Percentiles rank a stretch among this genome's conserved stretches.
phyloP scores from a whole-genome alignment of 2,888 invertebrate species.

The Drosophila robusta region DNA sequence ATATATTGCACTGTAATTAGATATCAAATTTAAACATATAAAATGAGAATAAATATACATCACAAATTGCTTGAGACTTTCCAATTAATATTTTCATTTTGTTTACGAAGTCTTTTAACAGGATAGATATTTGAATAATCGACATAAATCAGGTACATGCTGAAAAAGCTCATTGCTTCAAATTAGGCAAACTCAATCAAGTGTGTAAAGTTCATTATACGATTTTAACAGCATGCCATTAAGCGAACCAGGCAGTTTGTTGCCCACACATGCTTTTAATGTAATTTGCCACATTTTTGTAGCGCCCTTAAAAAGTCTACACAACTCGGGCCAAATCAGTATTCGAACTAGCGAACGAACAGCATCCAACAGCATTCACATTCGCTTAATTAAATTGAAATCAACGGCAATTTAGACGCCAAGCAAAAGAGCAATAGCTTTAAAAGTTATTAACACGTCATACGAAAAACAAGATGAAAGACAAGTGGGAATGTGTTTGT shows the following conservation, averaged over 20 bases:
- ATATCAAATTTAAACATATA: too few species aligned
- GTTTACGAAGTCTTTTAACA: background rate
- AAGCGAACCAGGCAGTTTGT: background rate
- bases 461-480: conserved; percentile 25
- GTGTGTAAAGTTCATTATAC: background rate
- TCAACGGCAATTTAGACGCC: conserved; percentile 72
- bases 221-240: background rate
- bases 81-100: too few species aligned
- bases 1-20: too few species aligned
- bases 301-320: conserved; percentile 38
- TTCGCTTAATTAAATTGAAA: conserved; percentile 75
- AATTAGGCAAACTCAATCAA: background rate
- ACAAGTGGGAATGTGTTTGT: background rate
- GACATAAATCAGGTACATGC: too few species aligned
- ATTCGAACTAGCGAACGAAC: conserved; percentile 1
- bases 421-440: conserved; percentile 47
- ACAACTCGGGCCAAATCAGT: conserved; percentile 20
- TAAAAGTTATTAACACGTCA: conserved; percentile 75
- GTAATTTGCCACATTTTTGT: conserved; percentile 15
- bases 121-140: background rate
- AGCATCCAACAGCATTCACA: conserved; percentile 32
- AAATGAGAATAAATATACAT: too few species aligned
- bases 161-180: background rate
- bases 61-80: too few species aligned
- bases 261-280: background rate